Percentiles rank a stretch among this genome's conserved stretches.
These are phyloP conservation scores for Dicyrtomina minuta DNA, from an alignment of 2,888 invertebrate species.

Conservation along the genomic window DNA sequence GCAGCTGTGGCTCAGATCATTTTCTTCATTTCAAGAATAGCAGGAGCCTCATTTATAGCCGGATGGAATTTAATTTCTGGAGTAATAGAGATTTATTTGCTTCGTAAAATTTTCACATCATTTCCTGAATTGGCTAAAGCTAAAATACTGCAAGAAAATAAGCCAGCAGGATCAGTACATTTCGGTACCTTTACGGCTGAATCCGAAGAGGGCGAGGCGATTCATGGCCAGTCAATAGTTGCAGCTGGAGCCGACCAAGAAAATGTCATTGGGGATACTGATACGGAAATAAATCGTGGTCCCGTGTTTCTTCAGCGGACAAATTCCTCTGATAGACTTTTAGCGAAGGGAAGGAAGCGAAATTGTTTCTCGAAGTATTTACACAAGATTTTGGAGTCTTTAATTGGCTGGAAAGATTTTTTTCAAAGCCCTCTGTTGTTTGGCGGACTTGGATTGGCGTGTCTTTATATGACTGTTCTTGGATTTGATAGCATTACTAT, in stretches of 20 bases:
- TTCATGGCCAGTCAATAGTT: no score
- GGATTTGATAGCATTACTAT: conserved; percentile 60
- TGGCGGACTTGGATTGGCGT: conserved; percentile 59
- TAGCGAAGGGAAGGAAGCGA: background rate
- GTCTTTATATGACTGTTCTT: conserved; percentile 60
- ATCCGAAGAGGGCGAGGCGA: no score
- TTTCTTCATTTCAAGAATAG: conserved; percentile 54
- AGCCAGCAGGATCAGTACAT: no score
- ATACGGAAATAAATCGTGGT: no score
- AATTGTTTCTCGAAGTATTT: background rate
- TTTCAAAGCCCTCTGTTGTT: conserved; percentile 57
- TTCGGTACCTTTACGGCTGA: no score
- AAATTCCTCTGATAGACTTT: no score
- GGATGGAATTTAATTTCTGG: conserved; percentile 59
- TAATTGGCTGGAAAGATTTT: conserved; percentile 56
- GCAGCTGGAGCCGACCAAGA: conserved; percentile 3
- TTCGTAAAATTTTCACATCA: conserved; percentile 57
- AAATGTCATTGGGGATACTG: no score
- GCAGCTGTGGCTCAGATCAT: conserved; percentile 60
- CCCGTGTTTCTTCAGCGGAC: background rate
- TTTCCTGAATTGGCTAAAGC: conserved; percentile 57
- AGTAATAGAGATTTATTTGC: conserved; percentile 58
- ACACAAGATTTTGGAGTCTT: conserved; percentile 20
- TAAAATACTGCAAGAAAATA: no score
- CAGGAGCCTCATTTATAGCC: conserved; percentile 54